phyloP scores from a whole-genome alignment of 2,113 vertebrate species.

The Andinoacara biseriatus region DNA sequence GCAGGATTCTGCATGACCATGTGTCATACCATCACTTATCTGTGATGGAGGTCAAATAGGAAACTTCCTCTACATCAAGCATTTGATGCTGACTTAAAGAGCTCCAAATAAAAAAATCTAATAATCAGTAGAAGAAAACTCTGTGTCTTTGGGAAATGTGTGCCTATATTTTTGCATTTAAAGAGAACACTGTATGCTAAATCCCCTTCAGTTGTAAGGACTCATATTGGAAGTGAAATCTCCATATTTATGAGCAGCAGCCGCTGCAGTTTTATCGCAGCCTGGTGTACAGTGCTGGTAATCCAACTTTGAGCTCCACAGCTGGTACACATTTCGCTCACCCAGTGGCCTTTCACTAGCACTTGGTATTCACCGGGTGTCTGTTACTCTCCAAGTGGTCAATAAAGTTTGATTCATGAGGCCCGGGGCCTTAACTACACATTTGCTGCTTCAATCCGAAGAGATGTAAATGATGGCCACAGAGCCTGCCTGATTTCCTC shows the following conservation, averaged over 20 bases:
- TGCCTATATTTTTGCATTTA: constrained; percentile 29
- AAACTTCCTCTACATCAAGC: not conserved
- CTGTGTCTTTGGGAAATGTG: not conserved
- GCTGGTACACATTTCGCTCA: constrained; percentile 23
- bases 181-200: constrained; percentile 21
- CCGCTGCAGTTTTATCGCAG: constrained; percentile 47
- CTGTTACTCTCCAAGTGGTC: constrained; percentile 71
- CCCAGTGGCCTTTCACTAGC: constrained; percentile 52
- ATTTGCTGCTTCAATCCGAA: constrained; percentile 66
- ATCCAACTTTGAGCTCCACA: constrained; percentile 47
- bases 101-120: not conserved
- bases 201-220: constrained; percentile 36
- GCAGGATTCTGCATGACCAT: not conserved
- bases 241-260: constrained; percentile 68
- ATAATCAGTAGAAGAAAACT: not conserved
- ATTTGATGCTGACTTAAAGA: not conserved
- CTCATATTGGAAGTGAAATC: constrained; percentile 37
- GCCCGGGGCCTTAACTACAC: constrained; percentile 53
- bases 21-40: not conserved
- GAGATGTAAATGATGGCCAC: constrained; percentile 74
- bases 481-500: constrained; percentile 77
- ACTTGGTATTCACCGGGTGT: constrained; percentile 70
- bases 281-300: constrained; percentile 1
- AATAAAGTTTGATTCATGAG: constrained; percentile 78
- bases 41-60: not conserved